phyloP scores from a whole-genome alignment of 1,140 invertebrate species.

The Drosophila subobscura region DNA sequence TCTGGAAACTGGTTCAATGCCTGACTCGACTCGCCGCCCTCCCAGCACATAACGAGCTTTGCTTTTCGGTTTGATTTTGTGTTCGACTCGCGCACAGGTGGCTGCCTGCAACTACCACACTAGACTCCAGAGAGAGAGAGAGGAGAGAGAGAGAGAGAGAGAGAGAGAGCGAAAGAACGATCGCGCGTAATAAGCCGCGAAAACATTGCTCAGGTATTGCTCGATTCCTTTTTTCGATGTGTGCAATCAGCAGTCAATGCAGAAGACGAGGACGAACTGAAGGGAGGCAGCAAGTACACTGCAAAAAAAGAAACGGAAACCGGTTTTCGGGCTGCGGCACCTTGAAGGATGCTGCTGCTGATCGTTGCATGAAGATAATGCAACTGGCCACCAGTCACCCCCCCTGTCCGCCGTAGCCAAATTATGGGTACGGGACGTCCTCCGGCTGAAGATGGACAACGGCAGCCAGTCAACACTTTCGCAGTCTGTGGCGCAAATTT shows the following conservation, averaged over 20 bases:
- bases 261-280: conserved; percentile 2
- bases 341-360: conserved; percentile 29
- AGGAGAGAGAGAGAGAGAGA: too few species aligned
- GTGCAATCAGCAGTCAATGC: conserved; percentile 11
- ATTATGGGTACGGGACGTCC: conserved; percentile 17
- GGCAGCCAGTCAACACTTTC: conserved; percentile 57
- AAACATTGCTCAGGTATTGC: conserved; percentile 74
- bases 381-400: conserved; percentile 14
- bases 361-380: conserved; percentile 30
- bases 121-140: background rate
- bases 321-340: conserved; percentile 29
- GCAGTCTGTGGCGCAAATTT: conserved; percentile 35
- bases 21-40: conserved; percentile 20
- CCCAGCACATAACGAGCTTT: conserved; percentile 65
- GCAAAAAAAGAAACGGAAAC: conserved; percentile 23
- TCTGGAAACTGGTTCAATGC: conserved; percentile 70
- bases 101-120: conserved; percentile 43
- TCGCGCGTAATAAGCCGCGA: conserved; percentile 79
- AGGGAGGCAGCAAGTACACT: background rate
- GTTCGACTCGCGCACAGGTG: conserved; percentile 66
- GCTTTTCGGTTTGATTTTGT: conserved; percentile 76
- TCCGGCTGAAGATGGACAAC: conserved; percentile 40
- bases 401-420: conserved; percentile 9
- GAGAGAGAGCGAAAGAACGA: conserved; percentile 42
- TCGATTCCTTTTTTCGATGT: conserved; percentile 8